phyloP scores from a whole-genome alignment of 2,797 vertebrate genomes.

The Trichosurus vulpecula region DNA sequence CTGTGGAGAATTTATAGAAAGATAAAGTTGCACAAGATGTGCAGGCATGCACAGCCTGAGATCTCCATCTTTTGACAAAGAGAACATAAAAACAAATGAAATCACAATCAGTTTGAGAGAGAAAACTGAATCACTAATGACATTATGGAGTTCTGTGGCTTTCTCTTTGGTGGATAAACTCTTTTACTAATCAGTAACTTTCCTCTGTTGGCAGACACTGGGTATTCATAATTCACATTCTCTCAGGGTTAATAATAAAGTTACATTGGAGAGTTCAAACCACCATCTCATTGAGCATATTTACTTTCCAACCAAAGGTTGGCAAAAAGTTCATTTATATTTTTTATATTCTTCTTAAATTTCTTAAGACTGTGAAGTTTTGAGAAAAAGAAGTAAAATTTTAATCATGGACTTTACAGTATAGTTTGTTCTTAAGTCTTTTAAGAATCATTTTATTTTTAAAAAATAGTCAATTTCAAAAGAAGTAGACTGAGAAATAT shows the following conservation, averaged over 20 bases:
- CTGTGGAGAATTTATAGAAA: not conserved
- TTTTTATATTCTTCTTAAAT: not conserved
- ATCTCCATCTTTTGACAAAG: not conserved
- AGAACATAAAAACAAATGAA: not conserved
- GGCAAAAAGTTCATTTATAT: not conserved
- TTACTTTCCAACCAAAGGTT: not conserved
- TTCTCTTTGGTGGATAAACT: not conserved
- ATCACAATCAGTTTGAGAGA: not conserved
- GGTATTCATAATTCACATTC: not conserved
- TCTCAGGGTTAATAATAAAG: not conserved
- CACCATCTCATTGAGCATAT: not conserved
- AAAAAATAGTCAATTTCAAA: not conserved
- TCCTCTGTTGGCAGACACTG: not conserved
- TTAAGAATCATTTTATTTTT: not conserved
- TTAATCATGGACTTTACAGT: not conserved
- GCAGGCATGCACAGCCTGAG: not conserved
- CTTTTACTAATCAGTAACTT: not conserved
- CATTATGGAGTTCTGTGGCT: not conserved
- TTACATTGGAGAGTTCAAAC: not conserved
- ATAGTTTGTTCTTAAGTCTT: not conserved
- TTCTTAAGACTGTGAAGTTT: not conserved
- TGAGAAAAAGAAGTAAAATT: not conserved
- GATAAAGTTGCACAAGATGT: not conserved
- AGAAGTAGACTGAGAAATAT: not conserved
- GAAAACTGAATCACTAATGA: not conserved